Conservation (phyloP, 2,797 vertebrate species). For the Coregonus suidteri region DNA sequence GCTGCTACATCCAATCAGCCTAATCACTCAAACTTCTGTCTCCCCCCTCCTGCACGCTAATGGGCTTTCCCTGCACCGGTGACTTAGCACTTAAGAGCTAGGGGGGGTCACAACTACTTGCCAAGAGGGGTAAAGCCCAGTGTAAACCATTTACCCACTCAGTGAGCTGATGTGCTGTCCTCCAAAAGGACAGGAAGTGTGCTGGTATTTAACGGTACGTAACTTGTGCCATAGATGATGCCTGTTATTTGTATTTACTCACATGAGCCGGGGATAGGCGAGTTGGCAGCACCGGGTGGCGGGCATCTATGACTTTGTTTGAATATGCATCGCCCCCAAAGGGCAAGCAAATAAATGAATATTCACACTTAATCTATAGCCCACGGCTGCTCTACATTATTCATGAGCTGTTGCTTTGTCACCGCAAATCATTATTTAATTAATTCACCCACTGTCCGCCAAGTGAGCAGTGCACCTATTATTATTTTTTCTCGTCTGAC, state of each 20-base stretch:
- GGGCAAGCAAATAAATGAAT: constrained; percentile 83
- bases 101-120: constrained; percentile 44
- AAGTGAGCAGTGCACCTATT: constrained; percentile 51
- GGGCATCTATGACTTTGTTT: constrained; percentile 64
- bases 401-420: constrained; percentile 80
- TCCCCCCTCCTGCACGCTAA: constrained; percentile 64
- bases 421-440: constrained; percentile 69
- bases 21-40: constrained; percentile 71
- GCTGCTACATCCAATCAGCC: constrained; percentile 79
- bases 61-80: constrained; percentile 79
- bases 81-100: constrained; percentile 77
- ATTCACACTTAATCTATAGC: constrained; percentile 87
- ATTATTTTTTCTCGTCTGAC: constrained; percentile 19
- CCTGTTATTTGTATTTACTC: constrained; percentile 59
- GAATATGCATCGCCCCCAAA: constrained; percentile 80
- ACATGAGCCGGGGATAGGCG: constrained; percentile 58
- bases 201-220: constrained; percentile 43
- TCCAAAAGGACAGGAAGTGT: constrained; percentile 26
- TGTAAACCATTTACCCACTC: constrained; percentile 69
- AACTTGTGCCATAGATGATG: constrained; percentile 43
- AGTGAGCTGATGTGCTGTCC: constrained; percentile 45
- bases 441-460: constrained; percentile 47
- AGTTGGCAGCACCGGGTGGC: constrained; percentile 54
- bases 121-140: constrained; percentile 34
- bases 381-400: constrained; percentile 81